These are phyloP conservation scores for Calcarius ornatus DNA, from an alignment of 2,113 vertebrate species.

Conservation along the genomic window DNA sequence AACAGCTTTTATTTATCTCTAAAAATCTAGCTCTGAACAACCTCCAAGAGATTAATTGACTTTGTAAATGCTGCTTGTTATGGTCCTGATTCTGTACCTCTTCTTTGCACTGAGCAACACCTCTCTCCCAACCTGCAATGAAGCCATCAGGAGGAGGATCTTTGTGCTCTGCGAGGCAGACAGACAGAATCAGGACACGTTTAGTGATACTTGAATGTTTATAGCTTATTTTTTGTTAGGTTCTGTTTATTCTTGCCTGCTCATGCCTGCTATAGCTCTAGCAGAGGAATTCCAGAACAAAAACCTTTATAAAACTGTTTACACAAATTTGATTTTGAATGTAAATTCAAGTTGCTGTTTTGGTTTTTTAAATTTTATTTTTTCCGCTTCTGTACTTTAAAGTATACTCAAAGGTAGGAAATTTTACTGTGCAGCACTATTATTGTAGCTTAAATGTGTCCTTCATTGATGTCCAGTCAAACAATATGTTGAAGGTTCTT, in stretches of 20 bases:
- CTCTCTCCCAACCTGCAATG: neutral
- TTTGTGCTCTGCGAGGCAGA: neutral
- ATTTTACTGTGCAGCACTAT: neutral
- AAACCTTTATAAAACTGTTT: neutral
- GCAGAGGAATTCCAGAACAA: neutral
- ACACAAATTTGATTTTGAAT: neutral
- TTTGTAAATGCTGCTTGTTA: conserved; percentile 42
- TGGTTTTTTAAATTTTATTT: neutral
- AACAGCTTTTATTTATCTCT: neutral
- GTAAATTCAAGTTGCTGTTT: neutral
- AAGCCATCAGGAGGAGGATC: neutral
- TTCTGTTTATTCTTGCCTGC: conserved; percentile 15
- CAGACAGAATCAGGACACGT: neutral
- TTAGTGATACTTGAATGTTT: conserved; percentile 60
- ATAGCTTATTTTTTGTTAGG: conserved; percentile 8
- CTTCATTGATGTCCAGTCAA: neutral
- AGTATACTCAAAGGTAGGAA: neutral
- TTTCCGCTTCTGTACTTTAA: neutral
- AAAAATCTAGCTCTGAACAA: neutral
- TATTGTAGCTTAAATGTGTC: neutral
- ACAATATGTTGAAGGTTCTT: neutral
- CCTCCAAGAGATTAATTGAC: neutral
- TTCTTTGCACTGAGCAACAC: neutral
- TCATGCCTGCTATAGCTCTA: neutral
- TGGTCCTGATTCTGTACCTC: neutral